Base-by-base conservation (phyloP, 1,140 invertebrate species). In the Cotesia chilonis region DNA sequence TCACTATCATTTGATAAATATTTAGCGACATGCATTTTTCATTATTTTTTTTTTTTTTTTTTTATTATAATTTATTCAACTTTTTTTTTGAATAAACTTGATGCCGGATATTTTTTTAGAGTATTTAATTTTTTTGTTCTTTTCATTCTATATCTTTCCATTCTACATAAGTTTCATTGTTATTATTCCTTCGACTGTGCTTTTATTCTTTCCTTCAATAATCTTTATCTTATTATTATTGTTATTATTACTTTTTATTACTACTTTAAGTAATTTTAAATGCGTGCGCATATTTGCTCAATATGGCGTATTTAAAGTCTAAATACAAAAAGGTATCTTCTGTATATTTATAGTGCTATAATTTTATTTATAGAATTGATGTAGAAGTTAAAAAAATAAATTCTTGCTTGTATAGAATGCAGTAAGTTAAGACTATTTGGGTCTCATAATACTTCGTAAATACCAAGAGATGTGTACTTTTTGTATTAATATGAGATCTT, bases 191-290 rank as follows among this genome's bases (percentile, higher is more conserved):
- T 37, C 12, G 37, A 17, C 36, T 17, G 47, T 65, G 14, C 63
- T 65, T 38, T 37, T 37, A 12, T 38, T 65, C 36, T 37, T 37
- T 51, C n/a, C 41, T 59, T 51, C 38, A 65, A 65, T 65, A 38
- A 37, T 65, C 38, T 17, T 52, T 65, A 65, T n/a, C n/a, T 65
- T 65, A 65, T 65, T 65, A 47, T 65, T 51, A 47, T 65, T 65
- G 17, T 65, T 51, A 47, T 51, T 65, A 65, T 47, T 65, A 47
- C 17, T 38, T 17, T 37, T 20, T 36, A 47, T 47, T 47, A 47
- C 10, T 47, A 47, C 41, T 47, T 47, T 47, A 9, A 47, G 10
- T 47, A 47, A 47, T 47, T 47, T 47, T 47, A 47, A 47, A 47
- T 65, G 63, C 63, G 41, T 65, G 63, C 38, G 63, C 63, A 65